Base-by-base conservation (phyloP, 2,113 vertebrate species). In the Percopsis transmontana region DNA sequence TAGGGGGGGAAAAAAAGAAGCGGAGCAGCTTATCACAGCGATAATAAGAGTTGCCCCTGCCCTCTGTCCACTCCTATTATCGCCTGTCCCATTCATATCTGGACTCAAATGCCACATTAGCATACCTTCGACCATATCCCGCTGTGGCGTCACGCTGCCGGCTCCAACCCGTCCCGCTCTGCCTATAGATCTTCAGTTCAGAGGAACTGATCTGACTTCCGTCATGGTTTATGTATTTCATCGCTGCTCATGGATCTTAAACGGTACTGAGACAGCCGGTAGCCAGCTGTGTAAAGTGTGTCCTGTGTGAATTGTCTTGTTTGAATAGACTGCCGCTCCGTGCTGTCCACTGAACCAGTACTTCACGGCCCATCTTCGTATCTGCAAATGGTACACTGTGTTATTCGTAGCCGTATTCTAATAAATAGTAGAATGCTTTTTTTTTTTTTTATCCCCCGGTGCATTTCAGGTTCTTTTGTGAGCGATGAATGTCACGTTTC, bases 81-180 rank as follows among this genome's bases (percentile, higher is more conserved):
- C 66, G 82, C 68, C 73, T 68, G 86, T 87, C 85, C 80, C 68
- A 81, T 72, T 82, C 75, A 77, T 72, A 77, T 62, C 65, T 80
- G 27, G 72, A 68, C 76, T 81, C 78, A 90, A 91, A 92, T 89
- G 87, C 78, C 85, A 90, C 84, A 90, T 91, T 90, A 90, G 80
- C 90, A 88, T 87, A 75, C 76, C 72, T 83, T 41, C 81, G 62
- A 70, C 58, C 54, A 56, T 20, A 39, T 65, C 60, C 76, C 62
- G 61, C 56, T 52, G 66, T 63, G 74, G 57, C 70, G 42, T 76
- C 67, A 64, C 65, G 50, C 66, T 75, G 72, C 69, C 80, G 74
- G 71, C 58, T 62, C 69, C 74, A 76, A 62, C 59, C 75, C 80
- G 47, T 56, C 62, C 21, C 1, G 44, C 18, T 59, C 70, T 33